Percentiles rank a stretch among this genome's conserved stretches.
Conservation (phyloP, 23 tunicate species). For the Phallusia fumigata region DNA sequence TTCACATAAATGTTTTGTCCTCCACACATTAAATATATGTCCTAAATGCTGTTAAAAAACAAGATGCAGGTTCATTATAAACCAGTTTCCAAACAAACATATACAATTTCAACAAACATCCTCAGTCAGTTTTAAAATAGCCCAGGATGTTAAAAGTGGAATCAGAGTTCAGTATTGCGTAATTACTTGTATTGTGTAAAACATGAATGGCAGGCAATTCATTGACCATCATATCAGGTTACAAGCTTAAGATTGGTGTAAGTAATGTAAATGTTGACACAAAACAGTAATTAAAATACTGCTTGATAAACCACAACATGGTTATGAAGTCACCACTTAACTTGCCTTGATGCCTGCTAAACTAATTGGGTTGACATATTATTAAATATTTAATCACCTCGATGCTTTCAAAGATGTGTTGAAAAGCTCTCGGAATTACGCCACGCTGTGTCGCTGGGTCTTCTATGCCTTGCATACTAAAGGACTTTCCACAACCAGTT, state of each 20-base stretch:
- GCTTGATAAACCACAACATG: too few species aligned
- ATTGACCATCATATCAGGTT: slow-evolving; percentile 1
- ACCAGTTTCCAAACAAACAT: too few species aligned
- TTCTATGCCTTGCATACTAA: slow-evolving; percentile 97
- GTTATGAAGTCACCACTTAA: too few species aligned
- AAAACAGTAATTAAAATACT: too few species aligned
- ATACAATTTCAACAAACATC: too few species aligned
- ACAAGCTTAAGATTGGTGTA: neutral
- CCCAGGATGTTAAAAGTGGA: neutral
- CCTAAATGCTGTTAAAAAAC: too few species aligned
- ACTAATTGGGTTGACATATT: too few species aligned
- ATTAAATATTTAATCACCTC: slow-evolving; percentile 29
- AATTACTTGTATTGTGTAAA: neutral
- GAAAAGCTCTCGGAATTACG: slow-evolving; percentile 97
- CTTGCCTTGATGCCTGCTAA: too few species aligned
- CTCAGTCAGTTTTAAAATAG: neutral
- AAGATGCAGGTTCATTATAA: too few species aligned
- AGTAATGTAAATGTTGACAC: too few species aligned
- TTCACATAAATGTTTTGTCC: too few species aligned
- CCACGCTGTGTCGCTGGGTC: slow-evolving; percentile 86
- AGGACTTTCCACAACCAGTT: slow-evolving; percentile 99
- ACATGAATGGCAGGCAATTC: neutral
- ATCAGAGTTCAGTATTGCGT: neutral
- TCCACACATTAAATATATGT: too few species aligned
- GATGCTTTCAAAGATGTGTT: slow-evolving; percentile 95